Percentiles rank a stretch among this genome's conserved stretches.
Conservation (phyloP, 2,888 invertebrate species). For the Daptonema setosum region DNA sequence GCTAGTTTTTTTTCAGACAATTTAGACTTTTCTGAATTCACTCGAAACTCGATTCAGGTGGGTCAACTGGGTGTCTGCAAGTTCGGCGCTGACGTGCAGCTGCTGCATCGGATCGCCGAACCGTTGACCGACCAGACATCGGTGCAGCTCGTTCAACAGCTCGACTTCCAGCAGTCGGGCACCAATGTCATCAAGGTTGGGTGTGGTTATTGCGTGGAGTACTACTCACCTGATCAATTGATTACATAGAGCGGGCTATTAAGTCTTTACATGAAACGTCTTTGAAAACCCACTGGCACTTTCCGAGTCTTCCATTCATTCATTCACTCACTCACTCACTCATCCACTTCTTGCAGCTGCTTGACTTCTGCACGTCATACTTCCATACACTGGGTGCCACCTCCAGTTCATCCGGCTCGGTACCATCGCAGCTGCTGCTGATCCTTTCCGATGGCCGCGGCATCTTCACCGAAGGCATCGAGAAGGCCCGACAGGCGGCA, state of each 20-base stretch:
- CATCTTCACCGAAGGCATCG: constrained; percentile 59
- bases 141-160: constrained; percentile 23
- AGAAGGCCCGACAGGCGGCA: constrained; percentile 52
- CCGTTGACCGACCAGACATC: neutral
- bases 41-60: too few relatives aligned
- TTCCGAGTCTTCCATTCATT: neutral
- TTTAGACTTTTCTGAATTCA: too few relatives aligned
- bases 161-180: constrained; percentile 68
- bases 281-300: neutral
- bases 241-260: too few relatives aligned
- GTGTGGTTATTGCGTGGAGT: too few relatives aligned
- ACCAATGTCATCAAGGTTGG: constrained; percentile 52
- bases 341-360: constrained; percentile 6
- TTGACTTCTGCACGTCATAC: constrained; percentile 3
- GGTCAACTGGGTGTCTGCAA: constrained; percentile 75
- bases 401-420: neutral
- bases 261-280: too few relatives aligned
- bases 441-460: constrained; percentile 86
- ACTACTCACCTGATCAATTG: too few relatives aligned
- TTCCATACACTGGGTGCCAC: neutral
- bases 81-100: constrained; percentile 57
- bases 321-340: too few relatives aligned
- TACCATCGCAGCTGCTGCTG: constrained; percentile 54
- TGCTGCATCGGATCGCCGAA: constrained; percentile 57
- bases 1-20: too few relatives aligned